These are phyloP conservation scores for Myotis lucifugus DNA, from an alignment of 2,113 vertebrate genomes.

Conservation along the genomic window DNA sequence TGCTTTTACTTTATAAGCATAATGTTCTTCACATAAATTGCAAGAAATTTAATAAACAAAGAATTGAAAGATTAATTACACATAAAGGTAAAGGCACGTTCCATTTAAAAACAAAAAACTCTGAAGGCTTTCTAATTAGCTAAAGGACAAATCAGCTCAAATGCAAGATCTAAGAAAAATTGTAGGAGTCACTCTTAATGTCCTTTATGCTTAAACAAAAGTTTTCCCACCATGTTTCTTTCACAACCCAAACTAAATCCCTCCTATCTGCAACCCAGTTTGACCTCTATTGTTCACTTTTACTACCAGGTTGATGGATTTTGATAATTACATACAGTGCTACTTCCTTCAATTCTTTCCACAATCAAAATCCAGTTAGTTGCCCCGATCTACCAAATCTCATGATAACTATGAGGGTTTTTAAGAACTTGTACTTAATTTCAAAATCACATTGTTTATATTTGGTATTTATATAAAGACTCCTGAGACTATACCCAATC, in stretches of 20 bases:
- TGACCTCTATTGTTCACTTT: background rate
- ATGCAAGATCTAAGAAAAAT: background rate
- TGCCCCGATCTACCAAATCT: background rate
- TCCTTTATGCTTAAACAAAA: background rate
- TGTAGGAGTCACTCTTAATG: background rate
- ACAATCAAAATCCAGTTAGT: background rate
- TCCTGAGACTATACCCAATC: background rate
- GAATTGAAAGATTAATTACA: background rate
- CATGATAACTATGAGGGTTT: background rate
- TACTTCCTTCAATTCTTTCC: background rate
- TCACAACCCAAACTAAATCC: background rate
- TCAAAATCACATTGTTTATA: constrained; percentile 19
- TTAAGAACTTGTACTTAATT: background rate
- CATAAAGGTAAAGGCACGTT: background rate
- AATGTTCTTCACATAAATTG: background rate
- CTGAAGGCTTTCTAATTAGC: background rate
- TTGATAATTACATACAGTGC: background rate
- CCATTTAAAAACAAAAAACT: background rate
- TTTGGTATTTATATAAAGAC: background rate
- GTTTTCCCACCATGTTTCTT: background rate
- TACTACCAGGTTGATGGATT: background rate
- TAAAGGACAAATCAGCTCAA: background rate
- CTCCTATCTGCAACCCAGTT: background rate
- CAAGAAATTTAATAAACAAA: background rate
- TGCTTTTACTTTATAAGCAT: background rate